phyloP scores from a whole-genome alignment of 2,797 vertebrate genomes.

The Octomys mimax region DNA sequence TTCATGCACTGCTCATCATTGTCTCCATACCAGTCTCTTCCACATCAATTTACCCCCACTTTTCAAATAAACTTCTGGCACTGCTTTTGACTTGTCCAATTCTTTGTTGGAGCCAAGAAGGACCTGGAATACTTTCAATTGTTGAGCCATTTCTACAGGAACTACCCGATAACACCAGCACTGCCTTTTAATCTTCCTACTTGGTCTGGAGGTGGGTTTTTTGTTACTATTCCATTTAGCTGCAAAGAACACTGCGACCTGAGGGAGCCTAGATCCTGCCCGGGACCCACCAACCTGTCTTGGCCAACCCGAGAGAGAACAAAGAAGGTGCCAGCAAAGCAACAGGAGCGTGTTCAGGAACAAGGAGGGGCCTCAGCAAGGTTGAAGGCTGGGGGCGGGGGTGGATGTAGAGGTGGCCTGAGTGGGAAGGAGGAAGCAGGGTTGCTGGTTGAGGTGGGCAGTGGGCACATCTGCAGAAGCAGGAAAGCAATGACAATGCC shows the following conservation, averaged over 20 bases:
- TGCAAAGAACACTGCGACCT: neutral
- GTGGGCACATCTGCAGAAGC: accelerated
- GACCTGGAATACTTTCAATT: neutral
- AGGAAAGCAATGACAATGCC: neutral
- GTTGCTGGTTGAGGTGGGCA: neutral
- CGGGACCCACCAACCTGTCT: neutral
- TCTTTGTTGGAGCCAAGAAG: neutral
- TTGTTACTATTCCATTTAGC: neutral
- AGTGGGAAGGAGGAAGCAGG: neutral
- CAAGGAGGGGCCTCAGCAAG: neutral
- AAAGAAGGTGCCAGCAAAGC: neutral
- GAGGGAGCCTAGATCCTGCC: neutral
- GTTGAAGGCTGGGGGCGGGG: neutral
- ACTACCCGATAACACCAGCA: neutral
- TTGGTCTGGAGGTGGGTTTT: neutral
- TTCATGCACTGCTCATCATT: neutral
- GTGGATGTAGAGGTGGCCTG: accelerated
- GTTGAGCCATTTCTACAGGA: neutral
- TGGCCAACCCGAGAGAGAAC: neutral
- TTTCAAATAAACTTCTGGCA: neutral
- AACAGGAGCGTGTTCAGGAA: neutral
- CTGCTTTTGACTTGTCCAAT: neutral
- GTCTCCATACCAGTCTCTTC: neutral
- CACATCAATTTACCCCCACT: neutral
- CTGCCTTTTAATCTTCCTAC: neutral